These are phyloP conservation scores for Baronia brevicornis DNA, from an alignment of 2,888 invertebrate species.

Conservation along the genomic window DNA sequence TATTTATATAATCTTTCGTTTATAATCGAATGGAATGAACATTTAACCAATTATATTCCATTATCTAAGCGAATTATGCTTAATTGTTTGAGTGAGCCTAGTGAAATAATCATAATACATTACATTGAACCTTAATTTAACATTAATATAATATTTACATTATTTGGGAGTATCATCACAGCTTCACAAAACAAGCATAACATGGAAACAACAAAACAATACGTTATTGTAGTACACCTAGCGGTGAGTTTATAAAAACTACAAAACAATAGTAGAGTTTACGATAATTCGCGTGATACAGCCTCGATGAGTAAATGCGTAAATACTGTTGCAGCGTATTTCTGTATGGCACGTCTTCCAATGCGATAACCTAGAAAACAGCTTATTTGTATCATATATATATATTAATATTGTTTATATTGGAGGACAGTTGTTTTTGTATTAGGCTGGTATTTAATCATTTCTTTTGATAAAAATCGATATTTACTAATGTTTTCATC, in stretches of 20 bases:
- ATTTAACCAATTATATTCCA: constrained; percentile 64
- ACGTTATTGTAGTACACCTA: constrained; percentile 37
- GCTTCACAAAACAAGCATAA: constrained; percentile 74
- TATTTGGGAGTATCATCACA: constrained; percentile 75
- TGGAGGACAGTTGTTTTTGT: constrained; percentile 16
- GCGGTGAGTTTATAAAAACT: constrained; percentile 43
- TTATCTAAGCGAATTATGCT: constrained; percentile 64
- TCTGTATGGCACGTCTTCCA: constrained; percentile 7
- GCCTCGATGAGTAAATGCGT: constrained; percentile 65
- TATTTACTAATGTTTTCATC: no score
- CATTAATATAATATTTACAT: constrained; percentile 71
- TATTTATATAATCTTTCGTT: constrained; percentile 70
- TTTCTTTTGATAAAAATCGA: no score
- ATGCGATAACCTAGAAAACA: constrained; percentile 2
- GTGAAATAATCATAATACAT: constrained; percentile 59
- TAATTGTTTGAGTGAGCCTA: constrained; percentile 66
- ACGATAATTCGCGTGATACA: constrained; percentile 35
- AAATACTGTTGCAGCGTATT: constrained; percentile 52
- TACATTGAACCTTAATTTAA: constrained; percentile 61
- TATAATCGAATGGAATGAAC: constrained; percentile 73
- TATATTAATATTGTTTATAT: constrained; percentile 3
- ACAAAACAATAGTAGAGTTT: constrained; percentile 41
- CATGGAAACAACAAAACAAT: constrained; percentile 66
- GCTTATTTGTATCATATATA: constrained; percentile 8
- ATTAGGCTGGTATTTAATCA: no score